Percentiles rank a stretch among this genome's conserved stretches.
Evolutionary conservation across 1,140 invertebrate genomes (phyloP).

Genomic region (Solen grandis): DNA sequence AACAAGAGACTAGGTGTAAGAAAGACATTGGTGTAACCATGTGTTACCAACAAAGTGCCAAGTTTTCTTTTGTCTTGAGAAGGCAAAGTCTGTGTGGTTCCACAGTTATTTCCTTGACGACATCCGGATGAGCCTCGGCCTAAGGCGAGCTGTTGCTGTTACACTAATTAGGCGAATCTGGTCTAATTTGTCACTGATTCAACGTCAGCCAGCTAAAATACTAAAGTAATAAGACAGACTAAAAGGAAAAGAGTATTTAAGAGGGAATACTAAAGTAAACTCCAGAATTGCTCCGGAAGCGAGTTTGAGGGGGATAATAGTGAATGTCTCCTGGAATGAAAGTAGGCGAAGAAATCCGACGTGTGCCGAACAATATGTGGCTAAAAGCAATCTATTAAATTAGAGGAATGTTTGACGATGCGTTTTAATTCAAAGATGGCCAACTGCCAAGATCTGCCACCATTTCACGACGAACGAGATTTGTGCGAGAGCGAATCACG

Average conservation of each 20-base stretch:
- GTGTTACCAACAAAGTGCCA: too few species aligned
- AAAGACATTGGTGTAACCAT: too few species aligned
- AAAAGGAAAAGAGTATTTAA: neutral
- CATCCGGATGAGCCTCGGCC: constrained; percentile 10
- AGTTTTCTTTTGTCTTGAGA: too few species aligned
- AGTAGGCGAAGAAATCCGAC: neutral
- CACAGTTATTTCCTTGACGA: constrained; percentile 43
- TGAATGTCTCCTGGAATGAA: neutral
- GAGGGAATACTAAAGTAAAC: constrained; percentile 12
- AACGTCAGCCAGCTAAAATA: neutral
- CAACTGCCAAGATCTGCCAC: neutral
- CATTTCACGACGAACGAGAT: too few species aligned
- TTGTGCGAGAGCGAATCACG: too few species aligned
- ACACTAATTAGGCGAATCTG: constrained; percentile 22
- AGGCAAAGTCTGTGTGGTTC: too few species aligned
- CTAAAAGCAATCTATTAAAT: neutral
- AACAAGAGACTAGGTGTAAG: too few species aligned
- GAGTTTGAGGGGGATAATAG: neutral
- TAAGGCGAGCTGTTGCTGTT: constrained; percentile 21
- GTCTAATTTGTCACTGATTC: constrained; percentile 23
- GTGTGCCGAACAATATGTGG: neutral
- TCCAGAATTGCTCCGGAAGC: constrained; percentile 18
- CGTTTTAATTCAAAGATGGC: neutral
- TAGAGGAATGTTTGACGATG: constrained; percentile 2
- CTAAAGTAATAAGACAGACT: constrained; percentile 1